Conservation (phyloP, 2,888 invertebrate species). For the Andrena flavipes region DNA sequence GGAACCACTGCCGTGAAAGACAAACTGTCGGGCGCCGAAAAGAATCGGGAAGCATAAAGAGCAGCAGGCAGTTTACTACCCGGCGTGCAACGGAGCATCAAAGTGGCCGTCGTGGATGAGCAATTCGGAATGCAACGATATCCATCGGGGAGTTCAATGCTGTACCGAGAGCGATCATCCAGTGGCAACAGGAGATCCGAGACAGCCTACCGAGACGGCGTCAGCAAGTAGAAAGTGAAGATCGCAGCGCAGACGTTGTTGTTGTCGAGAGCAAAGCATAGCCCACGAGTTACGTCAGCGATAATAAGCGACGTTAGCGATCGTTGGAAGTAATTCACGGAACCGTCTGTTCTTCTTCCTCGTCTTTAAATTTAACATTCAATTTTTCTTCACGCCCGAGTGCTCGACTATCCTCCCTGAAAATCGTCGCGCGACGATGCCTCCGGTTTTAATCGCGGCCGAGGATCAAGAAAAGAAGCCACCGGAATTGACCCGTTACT, state of each 20-base stretch:
- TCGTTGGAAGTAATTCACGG: constrained; percentile 58
- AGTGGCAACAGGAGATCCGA: constrained; percentile 37
- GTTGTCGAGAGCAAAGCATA: constrained; percentile 56
- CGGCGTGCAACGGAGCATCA: too few species aligned
- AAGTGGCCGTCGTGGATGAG: background rate
- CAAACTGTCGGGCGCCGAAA: too few species aligned
- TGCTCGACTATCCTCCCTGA: background rate
- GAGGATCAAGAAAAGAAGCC: constrained; percentile 11
- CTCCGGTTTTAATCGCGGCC: constrained; percentile 5
- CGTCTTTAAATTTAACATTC: background rate
- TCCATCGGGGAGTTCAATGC: constrained; percentile 24
- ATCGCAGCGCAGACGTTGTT: constrained; percentile 46
- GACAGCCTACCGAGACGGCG: constrained; percentile 55
- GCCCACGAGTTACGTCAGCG: constrained; percentile 64
- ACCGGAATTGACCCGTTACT: constrained; percentile 67
- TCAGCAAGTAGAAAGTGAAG: constrained; percentile 71
- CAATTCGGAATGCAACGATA: constrained; percentile 11
- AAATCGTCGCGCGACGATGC: constrained; percentile 7
- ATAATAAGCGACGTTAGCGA: constrained; percentile 52
- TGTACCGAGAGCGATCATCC: constrained; percentile 39
- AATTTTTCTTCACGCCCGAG: too few species aligned
- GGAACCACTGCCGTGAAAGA: background rate
- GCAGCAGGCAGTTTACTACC: too few species aligned
- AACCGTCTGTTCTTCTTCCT: constrained; percentile 15
- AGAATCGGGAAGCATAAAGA: too few species aligned